Evolutionary conservation across 2,113 vertebrate genomes (phyloP), one percentile per base, ranked within the genome.

Genomic region (Malurus alboscapulatus): DNA sequence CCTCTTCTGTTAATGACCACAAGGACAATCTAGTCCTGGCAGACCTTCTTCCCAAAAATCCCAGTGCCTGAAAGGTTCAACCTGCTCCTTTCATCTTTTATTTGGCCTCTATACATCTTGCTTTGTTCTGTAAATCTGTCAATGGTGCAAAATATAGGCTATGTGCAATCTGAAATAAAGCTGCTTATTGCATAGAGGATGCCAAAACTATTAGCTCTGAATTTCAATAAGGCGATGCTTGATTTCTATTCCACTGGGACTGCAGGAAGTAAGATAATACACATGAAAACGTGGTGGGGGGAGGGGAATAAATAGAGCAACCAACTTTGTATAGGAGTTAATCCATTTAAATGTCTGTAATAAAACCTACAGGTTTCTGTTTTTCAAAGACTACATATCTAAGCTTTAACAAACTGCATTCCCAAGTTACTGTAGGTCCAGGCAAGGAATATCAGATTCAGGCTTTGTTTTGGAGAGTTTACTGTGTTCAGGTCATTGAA

Each of bases 121-220:
- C 34, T 82, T 82, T 89, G 54, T 67, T 82, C 57, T 89, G 58
- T 84, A 58, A 78, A 87, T 14, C 36, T 84, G 17, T 53, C 44
- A 65, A 2, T 58, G 24, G 38, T 89, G 32, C 47, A 95, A 87
- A 91, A 88, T 34, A n/a, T 47, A 67, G 75, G 53, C 61, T 84
- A 48, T 40, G 50, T 72, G 45, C 53, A 75, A 72, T 75, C 53
- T 50, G 81, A 94, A 93, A 82, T 72, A 82, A 93, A 94, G 69
- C 62, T 55, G 62, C 59, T 79, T 94, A 66, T 76, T 85, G 47
- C 66, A 85, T 38, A 83, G 32, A 83, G 47, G 55, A 84, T 93
- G 72, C 58, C 74, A 91, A 89, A 89, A 92, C 92, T 76, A 78
- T 76, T 92, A 91, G 38, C 42, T 91, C 24, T 92, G 76, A 93